phyloP scores from a whole-genome alignment of 64 coral and sea anemone genomes.

The Hydrozoanthus tunicans region DNA sequence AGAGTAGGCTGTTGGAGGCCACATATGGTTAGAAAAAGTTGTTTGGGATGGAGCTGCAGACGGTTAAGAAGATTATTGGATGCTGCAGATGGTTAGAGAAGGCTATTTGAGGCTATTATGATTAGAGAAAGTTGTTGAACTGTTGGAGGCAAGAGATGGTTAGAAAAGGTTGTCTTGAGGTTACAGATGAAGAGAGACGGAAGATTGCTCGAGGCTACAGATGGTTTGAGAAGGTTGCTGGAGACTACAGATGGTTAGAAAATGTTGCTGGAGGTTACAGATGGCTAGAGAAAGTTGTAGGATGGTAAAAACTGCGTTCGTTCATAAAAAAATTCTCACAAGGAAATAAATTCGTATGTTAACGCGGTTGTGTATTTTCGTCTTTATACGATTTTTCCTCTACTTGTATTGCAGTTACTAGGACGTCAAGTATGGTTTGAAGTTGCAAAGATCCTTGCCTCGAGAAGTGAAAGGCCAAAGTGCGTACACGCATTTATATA shows the following conservation, averaged over 20 bases:
- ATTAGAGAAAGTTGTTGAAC: too few relatives aligned
- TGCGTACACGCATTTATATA: neutral
- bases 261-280: neutral
- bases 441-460: neutral
- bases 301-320: too few relatives aligned
- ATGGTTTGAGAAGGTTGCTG: neutral
- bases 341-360: neutral
- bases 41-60: neutral
- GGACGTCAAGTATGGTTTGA: slow-evolving; percentile 38
- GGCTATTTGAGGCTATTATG: too few relatives aligned
- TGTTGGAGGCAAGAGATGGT: too few relatives aligned
- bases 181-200: too few relatives aligned
- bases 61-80: too few relatives aligned
- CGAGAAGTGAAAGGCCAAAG: neutral
- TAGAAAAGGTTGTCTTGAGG: too few relatives aligned
- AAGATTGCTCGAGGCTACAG: neutral
- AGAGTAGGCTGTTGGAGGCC: neutral
- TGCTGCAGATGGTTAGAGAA: neutral
- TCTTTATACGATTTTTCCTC: neutral
- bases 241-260: neutral
- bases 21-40: neutral
- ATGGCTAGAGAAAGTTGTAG: too few relatives aligned
- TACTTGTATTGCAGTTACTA: neutral
- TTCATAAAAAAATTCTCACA: neutral
- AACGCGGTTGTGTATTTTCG: too few relatives aligned